A percentile compares a stretch with the other conserved stretches of the same genome.
Evolutionary conservation across 1,140 invertebrate species (phyloP).

Genomic region (Aphis craccivora): DNA sequence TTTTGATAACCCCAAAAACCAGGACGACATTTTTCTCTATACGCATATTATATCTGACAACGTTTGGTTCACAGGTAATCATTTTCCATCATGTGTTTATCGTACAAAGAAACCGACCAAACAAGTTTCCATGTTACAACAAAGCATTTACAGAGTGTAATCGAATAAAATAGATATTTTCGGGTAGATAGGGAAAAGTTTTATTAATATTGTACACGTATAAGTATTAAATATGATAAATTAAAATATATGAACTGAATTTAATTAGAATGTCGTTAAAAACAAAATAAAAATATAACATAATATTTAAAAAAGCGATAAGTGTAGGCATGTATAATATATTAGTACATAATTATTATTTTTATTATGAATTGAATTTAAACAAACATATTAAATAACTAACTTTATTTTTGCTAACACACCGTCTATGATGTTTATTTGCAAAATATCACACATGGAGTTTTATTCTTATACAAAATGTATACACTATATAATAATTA

Average conservation of each 20-base stretch:
- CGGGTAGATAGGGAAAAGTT: background rate
- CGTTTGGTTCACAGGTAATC: background rate
- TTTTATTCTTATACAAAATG: background rate
- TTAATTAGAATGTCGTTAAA: background rate
- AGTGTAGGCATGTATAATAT: background rate
- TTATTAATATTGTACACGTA: background rate
- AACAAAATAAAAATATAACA: background rate
- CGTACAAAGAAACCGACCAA: background rate
- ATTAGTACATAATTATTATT: background rate
- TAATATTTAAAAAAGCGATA: background rate
- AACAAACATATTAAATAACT: background rate
- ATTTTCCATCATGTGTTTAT: background rate
- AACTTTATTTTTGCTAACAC: background rate
- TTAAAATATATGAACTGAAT: background rate
- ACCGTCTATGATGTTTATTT: background rate
- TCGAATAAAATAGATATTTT: background rate
- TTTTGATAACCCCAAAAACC: background rate
- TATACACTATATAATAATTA: background rate
- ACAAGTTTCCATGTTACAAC: background rate
- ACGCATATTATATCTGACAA: background rate
- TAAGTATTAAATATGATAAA: background rate
- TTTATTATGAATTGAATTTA: background rate
- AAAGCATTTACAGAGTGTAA: background rate
- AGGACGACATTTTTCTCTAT: constrained; percentile 1
- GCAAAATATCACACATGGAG: background rate